Conservation (phyloP, 1,140 invertebrate species). For the Hycleus cichorii region DNA sequence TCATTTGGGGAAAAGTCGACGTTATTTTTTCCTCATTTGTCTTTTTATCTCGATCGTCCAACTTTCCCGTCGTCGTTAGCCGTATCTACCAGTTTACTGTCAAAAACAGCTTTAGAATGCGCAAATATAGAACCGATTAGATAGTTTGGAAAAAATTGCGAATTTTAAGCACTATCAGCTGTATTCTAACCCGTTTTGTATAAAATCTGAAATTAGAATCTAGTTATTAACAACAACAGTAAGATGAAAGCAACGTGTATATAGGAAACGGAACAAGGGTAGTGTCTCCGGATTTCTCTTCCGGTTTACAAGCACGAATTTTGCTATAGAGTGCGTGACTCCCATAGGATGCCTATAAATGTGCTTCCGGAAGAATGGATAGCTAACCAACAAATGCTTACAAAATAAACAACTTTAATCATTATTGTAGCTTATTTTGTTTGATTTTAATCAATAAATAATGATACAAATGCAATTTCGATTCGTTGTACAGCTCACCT, state of each 20-base stretch:
- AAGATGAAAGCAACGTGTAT: not conserved
- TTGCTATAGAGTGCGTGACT: conserved; percentile 9
- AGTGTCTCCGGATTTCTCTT: conserved; percentile 2
- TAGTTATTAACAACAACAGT: conserved; percentile 3
- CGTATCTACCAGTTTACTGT: conserved; percentile 6
- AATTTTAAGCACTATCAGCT: no score
- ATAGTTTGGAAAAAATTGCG: not conserved
- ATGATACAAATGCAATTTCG: no score
- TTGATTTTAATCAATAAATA: no score
- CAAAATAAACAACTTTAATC: no score
- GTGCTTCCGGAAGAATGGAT: not conserved
- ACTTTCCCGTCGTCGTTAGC: conserved; percentile 7
- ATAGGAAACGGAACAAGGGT: conserved; percentile 4
- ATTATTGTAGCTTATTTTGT: no score
- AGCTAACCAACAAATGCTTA: no score
- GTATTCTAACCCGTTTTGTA: not conserved
- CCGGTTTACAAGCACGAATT: conserved; percentile 10
- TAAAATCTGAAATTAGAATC: conserved; percentile 1
- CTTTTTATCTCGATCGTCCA: conserved; percentile 10
- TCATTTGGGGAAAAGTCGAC: not conserved
- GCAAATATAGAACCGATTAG: conserved; percentile 4
- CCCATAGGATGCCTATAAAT: conserved; percentile 3
- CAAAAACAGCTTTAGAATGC: conserved; percentile 3
- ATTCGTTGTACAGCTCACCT: no score
- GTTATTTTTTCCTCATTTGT: conserved; percentile 16